phyloP scores from a whole-genome alignment of 2,113 vertebrate genomes.

The Ophthalmolycus amberensis region DNA sequence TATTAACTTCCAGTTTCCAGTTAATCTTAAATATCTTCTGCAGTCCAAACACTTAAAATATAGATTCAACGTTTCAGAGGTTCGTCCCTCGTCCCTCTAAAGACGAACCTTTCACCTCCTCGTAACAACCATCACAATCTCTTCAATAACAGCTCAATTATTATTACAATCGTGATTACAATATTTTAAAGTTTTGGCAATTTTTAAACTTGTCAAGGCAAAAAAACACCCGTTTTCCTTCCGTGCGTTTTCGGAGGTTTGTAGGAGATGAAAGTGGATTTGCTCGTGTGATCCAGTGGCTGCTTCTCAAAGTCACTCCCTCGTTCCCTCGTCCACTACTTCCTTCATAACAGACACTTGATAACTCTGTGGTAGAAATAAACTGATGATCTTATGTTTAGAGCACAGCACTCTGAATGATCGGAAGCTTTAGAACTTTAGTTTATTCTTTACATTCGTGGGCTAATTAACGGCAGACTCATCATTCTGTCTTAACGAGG shows the following conservation, averaged over 20 bases:
- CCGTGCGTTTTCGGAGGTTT: background rate
- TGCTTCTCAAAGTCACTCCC: too few relatives aligned
- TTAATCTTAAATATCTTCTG: background rate
- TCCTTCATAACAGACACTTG: too few relatives aligned
- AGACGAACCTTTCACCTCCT: background rate
- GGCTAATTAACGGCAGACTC: background rate
- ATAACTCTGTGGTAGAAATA: too few relatives aligned
- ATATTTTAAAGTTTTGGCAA: background rate
- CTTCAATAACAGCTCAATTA: background rate
- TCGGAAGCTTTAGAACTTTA: too few relatives aligned
- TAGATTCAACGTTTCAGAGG: background rate
- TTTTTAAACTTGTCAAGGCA: background rate
- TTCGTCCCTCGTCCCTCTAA: too few relatives aligned
- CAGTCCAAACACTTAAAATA: slow-evolving; percentile 22
- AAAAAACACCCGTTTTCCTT: too few relatives aligned
- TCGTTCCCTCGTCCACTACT: too few relatives aligned
- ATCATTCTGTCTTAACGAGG: background rate
- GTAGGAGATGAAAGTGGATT: background rate
- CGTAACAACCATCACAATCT: background rate
- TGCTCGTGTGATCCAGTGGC: too few relatives aligned
- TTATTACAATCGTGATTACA: background rate
- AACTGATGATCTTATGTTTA: too few relatives aligned
- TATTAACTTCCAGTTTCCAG: background rate
- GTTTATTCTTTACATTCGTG: too few relatives aligned
- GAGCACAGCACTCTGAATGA: too few relatives aligned